Evolutionary conservation across 2,797 vertebrate genomes (phyloP).

Genomic region (Falco biarmicus): DNA sequence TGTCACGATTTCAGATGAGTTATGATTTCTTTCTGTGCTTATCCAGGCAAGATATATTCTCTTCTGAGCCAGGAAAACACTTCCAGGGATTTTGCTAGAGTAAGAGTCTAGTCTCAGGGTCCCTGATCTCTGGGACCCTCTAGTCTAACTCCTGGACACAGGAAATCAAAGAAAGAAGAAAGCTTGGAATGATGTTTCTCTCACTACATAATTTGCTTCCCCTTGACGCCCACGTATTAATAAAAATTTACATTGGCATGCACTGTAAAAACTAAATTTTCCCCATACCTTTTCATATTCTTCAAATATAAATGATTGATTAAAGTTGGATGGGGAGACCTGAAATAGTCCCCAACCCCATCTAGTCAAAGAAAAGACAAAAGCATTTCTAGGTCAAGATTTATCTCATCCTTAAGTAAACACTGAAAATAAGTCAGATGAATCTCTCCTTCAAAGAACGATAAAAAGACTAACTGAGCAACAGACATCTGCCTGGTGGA

Average conservation of each 20-base stretch:
- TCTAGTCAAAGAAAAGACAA: not conserved
- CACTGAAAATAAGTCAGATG: not conserved
- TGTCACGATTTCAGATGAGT: conserved; percentile 25
- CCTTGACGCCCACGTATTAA: not conserved
- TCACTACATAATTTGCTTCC: not conserved
- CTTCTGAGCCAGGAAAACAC: not conserved
- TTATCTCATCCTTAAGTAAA: not conserved
- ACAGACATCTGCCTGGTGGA: not conserved
- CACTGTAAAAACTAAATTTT: not conserved
- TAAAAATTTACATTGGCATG: not conserved
- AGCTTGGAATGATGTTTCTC: not conserved
- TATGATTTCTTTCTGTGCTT: not conserved
- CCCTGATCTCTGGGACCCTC: not conserved
- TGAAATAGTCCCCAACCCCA: not conserved
- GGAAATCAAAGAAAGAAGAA: not conserved
- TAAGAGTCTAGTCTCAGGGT: not conserved
- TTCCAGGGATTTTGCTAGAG: not conserved
- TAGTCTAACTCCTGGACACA: not conserved
- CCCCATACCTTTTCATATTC: not conserved
- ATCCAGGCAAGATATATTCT: not conserved
- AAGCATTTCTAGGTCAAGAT: not conserved
- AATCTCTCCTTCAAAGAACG: not conserved
- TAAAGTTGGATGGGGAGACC: not conserved
- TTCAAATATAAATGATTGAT: not conserved
- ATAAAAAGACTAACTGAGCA: not conserved